Evolutionary conservation across 1,140 invertebrate genomes (phyloP), one percentile per base, ranked within the genome.

Genomic region (Microplitis mediator): DNA sequence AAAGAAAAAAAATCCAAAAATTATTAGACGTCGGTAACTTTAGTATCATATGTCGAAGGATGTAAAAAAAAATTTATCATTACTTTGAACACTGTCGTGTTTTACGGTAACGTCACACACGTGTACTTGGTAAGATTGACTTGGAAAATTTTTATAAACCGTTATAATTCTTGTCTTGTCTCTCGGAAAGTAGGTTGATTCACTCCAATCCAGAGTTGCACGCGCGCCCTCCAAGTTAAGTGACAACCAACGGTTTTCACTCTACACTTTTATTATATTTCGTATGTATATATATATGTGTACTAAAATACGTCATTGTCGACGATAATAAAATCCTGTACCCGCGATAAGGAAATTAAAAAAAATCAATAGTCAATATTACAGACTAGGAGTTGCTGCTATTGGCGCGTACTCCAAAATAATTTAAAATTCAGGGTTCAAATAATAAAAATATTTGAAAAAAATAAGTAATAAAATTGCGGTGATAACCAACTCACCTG

Each of bases 401-500:
- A 45, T 0, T 6, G 6, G 3, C 5, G 39, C 2, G 39, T 9
- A 9, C 8, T 45, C 0, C 11, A 45, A 8, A 13, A 54, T 54
- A 16, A n/a, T 54, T 54, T 54, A 54, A 54, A 54, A 9, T 50
- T 50, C 23, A 23, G 23, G 23, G 23, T 23, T 23, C 0, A 23
- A 9, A 45, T 6, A 45, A 45, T 45, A 45, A 45, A 56, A 56
- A n/a, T 6, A 56, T 14, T n/a, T 36, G 36, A 13, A 62, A 16
- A 65, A 51, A 39, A 36, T 50, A 14, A 23, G 31, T 31, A 50
- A 9, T 13, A 50, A 54, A 31, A 67, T 67, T 62, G 34, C 13
- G 5, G 32, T n/a, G 58, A 56, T 62, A 70, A 32, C 69, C 75
- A 62, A 73, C 76, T 82, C 78, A 83, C 81, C 79, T 82, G 81